phyloP scores from a whole-genome alignment of 2,888 invertebrate species.

The Bibio marci region DNA sequence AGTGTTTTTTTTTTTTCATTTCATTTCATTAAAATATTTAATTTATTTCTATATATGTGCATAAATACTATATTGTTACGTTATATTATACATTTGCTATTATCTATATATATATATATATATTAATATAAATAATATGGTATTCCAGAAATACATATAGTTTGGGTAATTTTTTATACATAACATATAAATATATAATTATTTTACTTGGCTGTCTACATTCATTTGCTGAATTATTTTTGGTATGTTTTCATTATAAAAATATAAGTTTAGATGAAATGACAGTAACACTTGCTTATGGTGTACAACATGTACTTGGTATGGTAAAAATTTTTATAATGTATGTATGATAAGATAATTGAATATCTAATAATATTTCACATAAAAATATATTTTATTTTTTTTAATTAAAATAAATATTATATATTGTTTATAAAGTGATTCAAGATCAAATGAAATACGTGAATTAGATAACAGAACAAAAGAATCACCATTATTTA shows the following conservation, averaged over 20 bases:
- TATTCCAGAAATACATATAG: neutral
- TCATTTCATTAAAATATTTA: too few species aligned
- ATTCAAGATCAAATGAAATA: neutral
- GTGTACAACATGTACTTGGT: constrained; percentile 1
- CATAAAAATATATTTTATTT: too few species aligned
- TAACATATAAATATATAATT: neutral
- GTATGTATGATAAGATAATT: too few species aligned
- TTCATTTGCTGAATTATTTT: neutral
- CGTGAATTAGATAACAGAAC: neutral
- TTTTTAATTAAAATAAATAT: too few species aligned
- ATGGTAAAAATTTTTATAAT: constrained; percentile 3
- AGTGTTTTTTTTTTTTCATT: too few species aligned
- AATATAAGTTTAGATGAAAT: neutral
- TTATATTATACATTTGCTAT: too few species aligned
- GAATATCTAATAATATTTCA: too few species aligned
- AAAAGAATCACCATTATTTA: neutral
- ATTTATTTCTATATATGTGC: too few species aligned
- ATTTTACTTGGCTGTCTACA: neutral
- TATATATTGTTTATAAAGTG: too few species aligned
- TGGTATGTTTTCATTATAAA: neutral
- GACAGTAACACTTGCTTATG: constrained; percentile 1
- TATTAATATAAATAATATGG: too few species aligned
- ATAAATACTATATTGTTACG: too few species aligned
- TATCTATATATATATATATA: too few species aligned
- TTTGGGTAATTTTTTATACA: neutral